Evolutionary conservation across 92 coral and sea anemone genomes (phyloP).

Genomic region (Blastomussa wellsi): DNA sequence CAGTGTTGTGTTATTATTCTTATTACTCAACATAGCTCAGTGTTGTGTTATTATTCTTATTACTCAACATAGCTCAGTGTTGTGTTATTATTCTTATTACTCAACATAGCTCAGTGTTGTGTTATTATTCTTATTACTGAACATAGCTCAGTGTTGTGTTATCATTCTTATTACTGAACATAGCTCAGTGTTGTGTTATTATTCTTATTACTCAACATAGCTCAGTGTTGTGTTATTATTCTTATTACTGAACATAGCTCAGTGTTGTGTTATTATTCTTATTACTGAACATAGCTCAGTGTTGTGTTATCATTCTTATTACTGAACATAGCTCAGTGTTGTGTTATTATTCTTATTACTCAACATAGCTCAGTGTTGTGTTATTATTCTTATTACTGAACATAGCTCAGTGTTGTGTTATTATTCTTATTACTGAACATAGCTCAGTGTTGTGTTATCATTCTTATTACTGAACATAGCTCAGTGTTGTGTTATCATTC

Average conservation of each 20-base stretch:
- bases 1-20: not conserved
- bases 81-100: not conserved
- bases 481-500: not conserved
- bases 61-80: not conserved
- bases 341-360: not conserved
- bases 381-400: not conserved
- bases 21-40: not conserved
- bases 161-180: not conserved
- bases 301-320: not conserved
- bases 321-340: not conserved
- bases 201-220: not conserved
- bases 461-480: not conserved
- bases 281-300: not conserved
- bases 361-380: not conserved
- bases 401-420: not conserved
- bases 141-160: not conserved
- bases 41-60: not conserved
- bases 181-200: not conserved
- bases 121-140: not conserved
- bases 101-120: not conserved
- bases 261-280: not conserved
- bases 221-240: not conserved
- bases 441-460: not conserved
- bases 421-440: not conserved
- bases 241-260: not conserved